Base-by-base conservation (phyloP, 1,140 invertebrate species). In the Drusus annulatus region DNA sequence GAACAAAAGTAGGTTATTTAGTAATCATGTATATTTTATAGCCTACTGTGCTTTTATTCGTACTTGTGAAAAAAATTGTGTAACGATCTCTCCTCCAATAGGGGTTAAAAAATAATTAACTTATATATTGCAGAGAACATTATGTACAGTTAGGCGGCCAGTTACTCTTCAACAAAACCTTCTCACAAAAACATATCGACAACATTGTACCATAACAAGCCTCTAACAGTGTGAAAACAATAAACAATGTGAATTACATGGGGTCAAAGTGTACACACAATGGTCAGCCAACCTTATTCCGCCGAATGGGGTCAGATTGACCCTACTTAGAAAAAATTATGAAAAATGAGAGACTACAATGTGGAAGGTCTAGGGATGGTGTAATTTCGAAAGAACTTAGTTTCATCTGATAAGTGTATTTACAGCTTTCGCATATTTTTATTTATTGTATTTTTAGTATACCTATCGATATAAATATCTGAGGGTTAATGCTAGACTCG, bases 221-320 rank as follows among this genome's bases (percentile, higher is more conserved):
- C 54, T 5, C n/a, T n/a, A n/a, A 17, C 17, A 21, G 56, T 60
- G 56, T 60, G 23, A 60, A 21, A 19, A 21, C 56, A 17, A 19
- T 45, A 60, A 19, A 60, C 56, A 60, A 60, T 5, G 7, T 45
- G 56, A 45, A 45, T 45, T 45, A 45, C 36, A 23, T 7, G 56
- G n/a, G 56, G 56, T 60, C 56, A 60, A 19, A 60, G 56, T 21
- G 56, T 60, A 21, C 56, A 21, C 56, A 60, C 56, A 60, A 60
- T 60, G 56, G 56, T 19, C 17, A 17, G 17, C 56, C 56, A 60
- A 60, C 23, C 56, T 21, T 23, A 0, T 2, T 10, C 5, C 10
- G 36, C 36, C 36, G 36, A 1, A 1, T 60, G 56, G 56, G 56
- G 56, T 60, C 56, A 60, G 6, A 60, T 60, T 19, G 56, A 60